A percentile compares a stretch with the other conserved stretches of the same genome.
phyloP scores from a whole-genome alignment of 2,113 vertebrate species.

The Catharus minimus region DNA sequence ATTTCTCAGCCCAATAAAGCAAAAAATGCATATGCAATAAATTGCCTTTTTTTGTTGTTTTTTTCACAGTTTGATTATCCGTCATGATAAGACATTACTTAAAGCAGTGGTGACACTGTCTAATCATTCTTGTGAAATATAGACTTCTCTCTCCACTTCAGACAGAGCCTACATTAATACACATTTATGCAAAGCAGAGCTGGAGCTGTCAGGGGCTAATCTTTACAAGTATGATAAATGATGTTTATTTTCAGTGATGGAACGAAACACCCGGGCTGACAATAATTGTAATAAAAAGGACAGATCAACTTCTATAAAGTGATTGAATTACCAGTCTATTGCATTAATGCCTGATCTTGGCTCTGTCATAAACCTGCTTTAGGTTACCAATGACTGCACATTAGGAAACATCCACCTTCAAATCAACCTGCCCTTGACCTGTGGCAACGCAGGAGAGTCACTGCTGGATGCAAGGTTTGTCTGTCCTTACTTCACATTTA shows the following conservation, averaged over 20 bases:
- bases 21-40: slow-evolving; percentile 61
- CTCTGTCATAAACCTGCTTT: slow-evolving; percentile 74
- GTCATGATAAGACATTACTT: slow-evolving; percentile 82
- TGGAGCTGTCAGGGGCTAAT: slow-evolving; percentile 92
- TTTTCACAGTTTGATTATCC: slow-evolving; percentile 74
- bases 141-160: slow-evolving; percentile 75
- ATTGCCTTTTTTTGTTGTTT: slow-evolving; percentile 56
- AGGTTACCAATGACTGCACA: slow-evolving; percentile 59
- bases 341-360: slow-evolving; percentile 86
- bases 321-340: slow-evolving; percentile 98
- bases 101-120: slow-evolving; percentile 81
- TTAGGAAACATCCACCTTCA: slow-evolving; percentile 82
- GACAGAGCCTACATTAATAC: slow-evolving; percentile 81
- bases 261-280: slow-evolving; percentile 92
- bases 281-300: slow-evolving; percentile 99
- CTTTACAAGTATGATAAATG: slow-evolving; percentile 98
- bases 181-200: slow-evolving; percentile 92
- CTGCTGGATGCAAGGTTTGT: not conserved
- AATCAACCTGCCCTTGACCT: slow-evolving; percentile 77
- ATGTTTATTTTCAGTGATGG: slow-evolving; percentile 98
- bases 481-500: not conserved
- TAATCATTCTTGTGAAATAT: slow-evolving; percentile 86
- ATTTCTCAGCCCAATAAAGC: slow-evolving; percentile 49
- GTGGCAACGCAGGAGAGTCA: not conserved
- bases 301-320: slow-evolving; percentile 92